A percentile compares a stretch with the other conserved stretches of the same genome.
Conservation (phyloP, 2,888 invertebrate genomes). For the Choristoneura rosaceana region DNA sequence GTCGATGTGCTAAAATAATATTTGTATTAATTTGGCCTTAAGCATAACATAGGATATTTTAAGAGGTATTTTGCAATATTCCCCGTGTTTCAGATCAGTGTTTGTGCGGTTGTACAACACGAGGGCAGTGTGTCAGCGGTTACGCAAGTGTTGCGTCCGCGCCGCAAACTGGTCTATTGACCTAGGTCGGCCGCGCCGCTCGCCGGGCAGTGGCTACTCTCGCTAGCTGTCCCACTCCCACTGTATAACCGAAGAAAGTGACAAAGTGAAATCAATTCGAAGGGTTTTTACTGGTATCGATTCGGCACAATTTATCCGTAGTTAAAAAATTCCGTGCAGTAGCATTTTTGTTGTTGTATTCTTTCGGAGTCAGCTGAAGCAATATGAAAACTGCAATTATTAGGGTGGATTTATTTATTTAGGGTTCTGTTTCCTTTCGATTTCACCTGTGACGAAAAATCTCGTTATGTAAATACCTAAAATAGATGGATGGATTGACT, state of each 20-base stretch:
- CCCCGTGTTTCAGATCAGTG: conserved; percentile 2
- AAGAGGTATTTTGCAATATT: not conserved
- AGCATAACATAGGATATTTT: not conserved
- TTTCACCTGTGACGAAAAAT: no score
- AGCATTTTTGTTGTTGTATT: no score
- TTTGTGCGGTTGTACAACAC: conserved; percentile 24
- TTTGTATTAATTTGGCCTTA: not conserved
- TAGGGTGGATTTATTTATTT: no score
- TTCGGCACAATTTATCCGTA: no score
- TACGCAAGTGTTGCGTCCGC: conserved; percentile 52
- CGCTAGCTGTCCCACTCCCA: not conserved
- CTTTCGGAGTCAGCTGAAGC: no score
- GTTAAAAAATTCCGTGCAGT: no score
- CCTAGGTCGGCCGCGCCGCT: conserved; percentile 42
- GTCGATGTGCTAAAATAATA: not conserved
- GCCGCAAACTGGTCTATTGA: conserved; percentile 18
- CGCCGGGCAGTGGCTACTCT: conserved; percentile 61
- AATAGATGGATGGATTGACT: no score
- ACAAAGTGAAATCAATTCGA: not conserved
- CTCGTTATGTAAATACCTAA: no score
- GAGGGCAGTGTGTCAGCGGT: conserved; percentile 39
- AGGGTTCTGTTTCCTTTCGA: no score
- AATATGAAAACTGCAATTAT: no score
- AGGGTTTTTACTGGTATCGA: no score
- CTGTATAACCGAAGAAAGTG: not conserved